Percentiles rank a stretch among this genome's conserved stretches.
Evolutionary conservation across 1,140 invertebrate species (phyloP).

Genomic region (Homarus americanus): DNA sequence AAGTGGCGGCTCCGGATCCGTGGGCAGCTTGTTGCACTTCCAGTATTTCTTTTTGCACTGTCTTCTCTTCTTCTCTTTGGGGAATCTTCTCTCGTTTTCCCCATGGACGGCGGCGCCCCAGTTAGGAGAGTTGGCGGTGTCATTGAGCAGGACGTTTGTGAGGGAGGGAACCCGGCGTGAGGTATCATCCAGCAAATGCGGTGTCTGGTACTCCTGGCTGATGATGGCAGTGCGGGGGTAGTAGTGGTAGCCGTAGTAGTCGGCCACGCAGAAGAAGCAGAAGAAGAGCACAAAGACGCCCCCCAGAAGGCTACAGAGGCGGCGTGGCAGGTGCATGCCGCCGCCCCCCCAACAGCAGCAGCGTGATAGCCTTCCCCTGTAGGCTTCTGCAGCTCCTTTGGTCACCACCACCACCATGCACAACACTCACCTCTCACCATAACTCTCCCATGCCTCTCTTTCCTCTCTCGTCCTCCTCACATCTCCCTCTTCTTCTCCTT

Average conservation of each 20-base stretch:
- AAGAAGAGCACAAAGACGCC: conserved; percentile 28
- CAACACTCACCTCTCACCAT: not conserved
- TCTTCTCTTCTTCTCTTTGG: conserved; percentile 12
- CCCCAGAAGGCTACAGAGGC: conserved; percentile 58
- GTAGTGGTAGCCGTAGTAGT: conserved; percentile 45
- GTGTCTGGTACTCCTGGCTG: not conserved
- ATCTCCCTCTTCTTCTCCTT: not conserved
- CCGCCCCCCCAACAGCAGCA: conserved; percentile 16
- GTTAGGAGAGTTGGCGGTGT: not conserved
- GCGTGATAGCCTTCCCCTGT: not conserved
- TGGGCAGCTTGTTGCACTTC: conserved; percentile 14
- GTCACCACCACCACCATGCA: not conserved
- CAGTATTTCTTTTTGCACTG: conserved; percentile 36
- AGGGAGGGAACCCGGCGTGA: not conserved
- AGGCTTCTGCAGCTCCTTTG: not conserved
- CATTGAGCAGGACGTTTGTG: not conserved
- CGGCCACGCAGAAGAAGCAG: conserved; percentile 47
- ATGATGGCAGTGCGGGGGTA: conserved; percentile 20
- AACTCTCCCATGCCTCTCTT: not conserved
- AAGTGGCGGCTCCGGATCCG: conserved; percentile 18
- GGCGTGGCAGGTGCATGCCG: conserved; percentile 62
- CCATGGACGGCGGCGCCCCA: not conserved
- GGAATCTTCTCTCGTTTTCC: not conserved
- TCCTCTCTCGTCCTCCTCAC: not conserved
- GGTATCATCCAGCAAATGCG: not conserved